Percentiles rank a stretch among this genome's conserved stretches.
These are phyloP conservation scores for Catostomus latipinnis DNA, from an alignment of 2,797 vertebrate species.

Conservation along the genomic window DNA sequence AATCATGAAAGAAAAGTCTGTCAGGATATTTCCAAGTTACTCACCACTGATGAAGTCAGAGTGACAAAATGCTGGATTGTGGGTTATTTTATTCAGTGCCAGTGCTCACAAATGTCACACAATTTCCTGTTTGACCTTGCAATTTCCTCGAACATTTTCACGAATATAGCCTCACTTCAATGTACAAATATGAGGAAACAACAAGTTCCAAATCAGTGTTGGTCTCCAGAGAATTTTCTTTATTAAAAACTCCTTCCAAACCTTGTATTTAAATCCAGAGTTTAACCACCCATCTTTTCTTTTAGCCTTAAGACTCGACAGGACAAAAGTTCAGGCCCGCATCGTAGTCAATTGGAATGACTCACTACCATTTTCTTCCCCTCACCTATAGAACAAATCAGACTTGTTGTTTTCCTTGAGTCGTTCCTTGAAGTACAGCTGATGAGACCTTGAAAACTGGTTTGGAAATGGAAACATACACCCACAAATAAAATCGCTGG, in stretches of 20 bases:
- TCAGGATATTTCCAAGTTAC: background rate
- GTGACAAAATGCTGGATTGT: background rate
- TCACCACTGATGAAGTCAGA: conserved; percentile 31
- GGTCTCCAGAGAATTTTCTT: background rate
- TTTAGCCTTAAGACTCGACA: background rate
- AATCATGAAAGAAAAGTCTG: background rate
- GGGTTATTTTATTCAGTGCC: background rate
- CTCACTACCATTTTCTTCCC: conserved; percentile 44
- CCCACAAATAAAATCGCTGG: conserved; percentile 64
- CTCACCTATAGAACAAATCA: conserved; percentile 68
- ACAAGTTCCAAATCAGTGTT: background rate
- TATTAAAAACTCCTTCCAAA: background rate
- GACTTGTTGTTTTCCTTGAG: conserved; percentile 52
- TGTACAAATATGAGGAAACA: background rate
- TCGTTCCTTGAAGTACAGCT: conserved; percentile 60
- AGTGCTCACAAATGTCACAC: background rate
- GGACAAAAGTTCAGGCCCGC: background rate
- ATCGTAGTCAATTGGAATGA: background rate
- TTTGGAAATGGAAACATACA: conserved; percentile 50
- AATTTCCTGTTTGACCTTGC: conserved; percentile 12
- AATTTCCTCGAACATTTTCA: background rate
- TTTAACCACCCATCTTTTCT: conserved; percentile 7
- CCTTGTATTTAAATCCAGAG: conserved; percentile 16
- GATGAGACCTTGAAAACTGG: conserved; percentile 49
- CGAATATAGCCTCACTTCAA: conserved; percentile 21